phyloP scores from a whole-genome alignment of 1,140 invertebrate genomes.

The Papilio machaon region DNA sequence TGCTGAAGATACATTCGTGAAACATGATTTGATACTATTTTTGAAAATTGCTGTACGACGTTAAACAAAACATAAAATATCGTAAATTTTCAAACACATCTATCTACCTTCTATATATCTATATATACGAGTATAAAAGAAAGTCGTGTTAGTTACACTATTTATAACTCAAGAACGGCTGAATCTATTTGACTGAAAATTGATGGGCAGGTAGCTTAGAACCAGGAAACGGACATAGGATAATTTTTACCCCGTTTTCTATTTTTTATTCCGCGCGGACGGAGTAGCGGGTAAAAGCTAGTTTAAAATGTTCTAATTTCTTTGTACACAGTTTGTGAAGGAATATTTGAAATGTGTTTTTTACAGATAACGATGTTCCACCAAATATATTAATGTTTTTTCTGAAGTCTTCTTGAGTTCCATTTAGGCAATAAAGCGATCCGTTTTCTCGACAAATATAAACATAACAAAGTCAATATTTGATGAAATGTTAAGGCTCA shows the following conservation, averaged over 20 bases:
- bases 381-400: constrained; percentile 2
- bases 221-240: no score
- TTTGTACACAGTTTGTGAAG: neutral
- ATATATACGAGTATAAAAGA: neutral
- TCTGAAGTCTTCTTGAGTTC: neutral
- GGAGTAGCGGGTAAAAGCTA: no score
- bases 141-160: neutral
- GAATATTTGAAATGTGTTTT: neutral
- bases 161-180: no score
- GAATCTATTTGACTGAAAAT: no score
- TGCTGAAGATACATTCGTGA: neutral
- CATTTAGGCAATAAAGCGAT: neutral
- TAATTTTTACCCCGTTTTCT: no score
- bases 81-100: no score
- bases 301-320: neutral
- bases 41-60: no score
- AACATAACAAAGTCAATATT: constrained; percentile 22
- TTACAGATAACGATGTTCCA: neutral
- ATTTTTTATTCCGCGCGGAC: no score
- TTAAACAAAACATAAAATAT: neutral
- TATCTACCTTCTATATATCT: no score
- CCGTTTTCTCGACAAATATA: neutral
- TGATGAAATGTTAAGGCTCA: neutral
- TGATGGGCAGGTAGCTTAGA: no score
- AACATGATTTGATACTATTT: no score